These are phyloP conservation scores for Hippoglossus hippoglossus DNA, from an alignment of 2,797 vertebrate species.

Conservation along the genomic window DNA sequence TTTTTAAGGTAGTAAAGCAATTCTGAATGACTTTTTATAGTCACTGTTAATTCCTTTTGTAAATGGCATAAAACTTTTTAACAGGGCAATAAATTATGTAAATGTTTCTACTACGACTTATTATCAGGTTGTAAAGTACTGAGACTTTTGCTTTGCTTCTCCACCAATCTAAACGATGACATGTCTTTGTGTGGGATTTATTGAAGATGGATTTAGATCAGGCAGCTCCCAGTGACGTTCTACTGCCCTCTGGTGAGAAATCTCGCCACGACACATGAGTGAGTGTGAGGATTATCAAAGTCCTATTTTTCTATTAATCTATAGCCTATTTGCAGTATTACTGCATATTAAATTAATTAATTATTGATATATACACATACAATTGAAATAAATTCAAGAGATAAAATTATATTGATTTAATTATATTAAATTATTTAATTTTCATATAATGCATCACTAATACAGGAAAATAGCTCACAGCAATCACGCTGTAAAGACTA, in stretches of 20 bases:
- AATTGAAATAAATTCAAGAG: no score
- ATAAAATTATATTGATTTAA: no score
- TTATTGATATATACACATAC: no score
- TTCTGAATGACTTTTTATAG: background rate
- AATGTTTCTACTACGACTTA: constrained; percentile 1
- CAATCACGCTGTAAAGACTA: no score
- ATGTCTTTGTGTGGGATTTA: constrained; percentile 3
- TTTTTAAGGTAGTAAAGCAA: constrained; percentile 16
- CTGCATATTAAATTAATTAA: no score
- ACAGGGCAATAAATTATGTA: constrained; percentile 1
- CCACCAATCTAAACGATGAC: background rate
- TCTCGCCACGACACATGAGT: background rate
- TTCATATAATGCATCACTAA: no score
- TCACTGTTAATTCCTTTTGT: background rate
- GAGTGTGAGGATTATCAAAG: background rate
- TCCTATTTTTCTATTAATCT: no score
- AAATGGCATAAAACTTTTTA: constrained; percentile 4
- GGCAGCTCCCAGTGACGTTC: constrained; percentile 20
- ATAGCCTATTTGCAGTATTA: no score
- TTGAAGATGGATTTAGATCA: background rate
- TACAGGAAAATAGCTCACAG: no score
- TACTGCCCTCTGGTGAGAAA: constrained; percentile 69
- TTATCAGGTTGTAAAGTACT: background rate
- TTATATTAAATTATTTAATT: no score
- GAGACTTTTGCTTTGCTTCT: background rate